Conservation (phyloP, 2,113 vertebrate genomes). For the Scalopus aquaticus region DNA sequence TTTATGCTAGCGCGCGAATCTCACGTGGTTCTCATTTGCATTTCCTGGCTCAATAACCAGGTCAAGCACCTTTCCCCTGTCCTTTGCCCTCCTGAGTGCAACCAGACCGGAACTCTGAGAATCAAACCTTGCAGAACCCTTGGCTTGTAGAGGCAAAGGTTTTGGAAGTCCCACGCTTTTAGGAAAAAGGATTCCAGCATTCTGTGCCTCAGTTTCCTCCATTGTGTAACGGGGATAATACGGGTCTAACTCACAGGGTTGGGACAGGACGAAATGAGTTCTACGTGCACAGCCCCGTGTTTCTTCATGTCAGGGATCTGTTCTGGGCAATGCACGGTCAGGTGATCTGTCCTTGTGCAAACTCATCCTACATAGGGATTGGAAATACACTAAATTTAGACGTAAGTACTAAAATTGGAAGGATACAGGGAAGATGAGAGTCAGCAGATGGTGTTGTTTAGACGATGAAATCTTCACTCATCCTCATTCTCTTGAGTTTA, state of each 20-base stretch:
- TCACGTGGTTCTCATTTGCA: background rate
- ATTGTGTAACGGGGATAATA: background rate
- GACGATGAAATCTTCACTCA: too few species aligned
- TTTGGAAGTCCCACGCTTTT: background rate
- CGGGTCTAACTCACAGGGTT: background rate
- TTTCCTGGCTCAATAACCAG: background rate
- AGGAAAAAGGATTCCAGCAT: background rate
- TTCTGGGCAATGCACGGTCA: too few species aligned
- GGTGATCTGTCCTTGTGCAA: too few species aligned
- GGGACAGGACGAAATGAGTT: background rate
- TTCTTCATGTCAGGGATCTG: too few species aligned
- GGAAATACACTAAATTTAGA: too few species aligned
- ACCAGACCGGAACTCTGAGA: background rate
- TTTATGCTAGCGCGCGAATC: background rate
- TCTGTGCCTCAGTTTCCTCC: background rate
- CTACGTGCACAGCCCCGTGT: too few species aligned
- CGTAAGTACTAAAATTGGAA: too few species aligned
- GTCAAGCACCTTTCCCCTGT: background rate
- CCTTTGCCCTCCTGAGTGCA: background rate
- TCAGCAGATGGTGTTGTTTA: too few species aligned
- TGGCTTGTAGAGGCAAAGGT: background rate
- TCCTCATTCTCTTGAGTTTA: too few species aligned
- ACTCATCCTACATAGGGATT: too few species aligned
- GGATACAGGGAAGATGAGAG: too few species aligned
- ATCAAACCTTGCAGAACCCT: background rate